Percentiles rank a stretch among this genome's conserved stretches.
Evolutionary conservation across 2,113 vertebrate genomes (phyloP).

Genomic region (Donacobius atricapilla): DNA sequence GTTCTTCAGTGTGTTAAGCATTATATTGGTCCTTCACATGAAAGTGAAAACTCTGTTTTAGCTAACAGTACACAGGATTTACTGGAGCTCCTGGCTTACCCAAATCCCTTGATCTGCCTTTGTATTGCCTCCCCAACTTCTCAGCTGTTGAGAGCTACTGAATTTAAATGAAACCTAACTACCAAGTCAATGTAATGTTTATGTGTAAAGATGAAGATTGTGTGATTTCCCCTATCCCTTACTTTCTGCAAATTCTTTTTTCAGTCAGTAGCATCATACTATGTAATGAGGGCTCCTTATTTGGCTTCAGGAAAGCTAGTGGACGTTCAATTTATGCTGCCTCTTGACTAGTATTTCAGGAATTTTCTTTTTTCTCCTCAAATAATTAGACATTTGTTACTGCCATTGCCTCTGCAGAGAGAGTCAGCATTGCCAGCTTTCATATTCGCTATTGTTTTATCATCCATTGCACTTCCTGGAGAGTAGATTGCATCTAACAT

Average conservation of each 20-base stretch:
- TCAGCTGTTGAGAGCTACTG: not conserved
- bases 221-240: not conserved
- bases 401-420: not conserved
- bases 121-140: not conserved
- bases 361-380: slow-evolving; percentile 5
- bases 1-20: not conserved
- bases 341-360: slow-evolving; percentile 35
- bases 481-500: not conserved
- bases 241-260: not conserved
- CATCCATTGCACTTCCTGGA: slow-evolving; percentile 19
- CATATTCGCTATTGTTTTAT: slow-evolving; percentile 11
- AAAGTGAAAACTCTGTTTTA: not conserved
- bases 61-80: not conserved
- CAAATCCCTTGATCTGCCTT: not conserved
- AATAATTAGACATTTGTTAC: slow-evolving; percentile 33
- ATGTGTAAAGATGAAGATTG: not conserved
- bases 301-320: slow-evolving; percentile 15
- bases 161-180: not conserved
- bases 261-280: not conserved
- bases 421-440: slow-evolving; percentile 23
- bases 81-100: not conserved
- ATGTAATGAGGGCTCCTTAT: not conserved
- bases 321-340: not conserved
- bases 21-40: not conserved
- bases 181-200: not conserved